Evolutionary conservation across 1,140 invertebrate species (phyloP).

Genomic region (Platyscapa corneri): DNA sequence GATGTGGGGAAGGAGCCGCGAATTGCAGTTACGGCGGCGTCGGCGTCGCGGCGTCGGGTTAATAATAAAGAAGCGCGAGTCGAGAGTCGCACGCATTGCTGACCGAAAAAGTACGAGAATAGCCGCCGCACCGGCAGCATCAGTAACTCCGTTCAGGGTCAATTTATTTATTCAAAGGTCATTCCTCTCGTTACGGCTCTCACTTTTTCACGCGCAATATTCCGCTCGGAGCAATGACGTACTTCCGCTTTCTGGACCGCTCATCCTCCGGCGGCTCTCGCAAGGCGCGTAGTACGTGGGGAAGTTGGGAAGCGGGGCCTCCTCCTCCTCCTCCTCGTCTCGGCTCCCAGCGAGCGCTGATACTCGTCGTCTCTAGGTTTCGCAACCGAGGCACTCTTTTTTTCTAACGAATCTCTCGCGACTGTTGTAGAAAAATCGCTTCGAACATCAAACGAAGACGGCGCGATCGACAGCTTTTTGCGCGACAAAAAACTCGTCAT

Average conservation of each 20-base stretch:
- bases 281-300: too few relatives aligned
- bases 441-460: not conserved
- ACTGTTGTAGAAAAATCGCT: not conserved
- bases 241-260: conserved; percentile 14
- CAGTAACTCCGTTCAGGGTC: conserved; percentile 10
- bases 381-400: not conserved
- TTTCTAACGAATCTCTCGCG: not conserved
- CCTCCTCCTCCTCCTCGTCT: too few relatives aligned
- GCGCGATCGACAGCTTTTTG: not conserved
- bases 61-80: conserved; percentile 15
- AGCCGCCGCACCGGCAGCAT: not conserved
- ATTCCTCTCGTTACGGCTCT: conserved; percentile 29
- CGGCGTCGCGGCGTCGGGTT: not conserved
- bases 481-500: too few relatives aligned
- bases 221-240: conserved; percentile 4
- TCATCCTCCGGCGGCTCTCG: too few relatives aligned
- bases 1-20: not conserved
- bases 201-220: not conserved
- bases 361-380: too few relatives aligned
- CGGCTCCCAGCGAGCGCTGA: too few relatives aligned
- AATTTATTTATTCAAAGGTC: conserved; percentile 46
- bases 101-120: conserved; percentile 38
- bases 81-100: not conserved
- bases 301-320: too few relatives aligned
- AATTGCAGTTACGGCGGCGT: not conserved